phyloP scores from a whole-genome alignment of 2,113 vertebrate species.

The Plecturocebus donacophilus region DNA sequence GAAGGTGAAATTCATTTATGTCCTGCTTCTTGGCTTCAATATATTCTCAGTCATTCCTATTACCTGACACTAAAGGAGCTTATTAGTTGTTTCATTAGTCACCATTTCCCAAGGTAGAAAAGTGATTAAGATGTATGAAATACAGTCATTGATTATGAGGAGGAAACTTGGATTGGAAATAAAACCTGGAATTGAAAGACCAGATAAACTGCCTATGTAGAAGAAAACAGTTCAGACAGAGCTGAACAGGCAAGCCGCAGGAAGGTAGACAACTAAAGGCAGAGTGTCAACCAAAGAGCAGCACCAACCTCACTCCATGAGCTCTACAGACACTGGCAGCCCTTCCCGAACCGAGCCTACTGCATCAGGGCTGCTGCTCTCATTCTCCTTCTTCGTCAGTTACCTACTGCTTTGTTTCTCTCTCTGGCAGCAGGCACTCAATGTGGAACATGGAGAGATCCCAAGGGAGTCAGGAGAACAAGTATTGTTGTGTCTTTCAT shows the following conservation, averaged over 20 bases:
- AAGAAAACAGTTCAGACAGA: too few relatives aligned
- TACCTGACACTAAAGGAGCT: background rate
- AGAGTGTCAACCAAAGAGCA: background rate
- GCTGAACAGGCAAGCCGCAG: background rate
- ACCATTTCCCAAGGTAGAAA: background rate
- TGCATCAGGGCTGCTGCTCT: accelerated
- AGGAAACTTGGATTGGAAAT: background rate
- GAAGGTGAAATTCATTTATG: background rate
- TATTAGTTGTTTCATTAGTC: slow-evolving; percentile 19
- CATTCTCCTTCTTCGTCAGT: background rate
- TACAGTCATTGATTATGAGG: background rate
- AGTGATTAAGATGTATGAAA: background rate
- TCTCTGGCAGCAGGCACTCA: background rate
- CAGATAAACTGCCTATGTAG: background rate
- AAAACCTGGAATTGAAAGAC: background rate
- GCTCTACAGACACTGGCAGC: accelerated
- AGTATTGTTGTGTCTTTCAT: background rate
- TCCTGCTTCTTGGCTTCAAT: background rate
- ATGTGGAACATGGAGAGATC: accelerated
- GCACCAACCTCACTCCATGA: accelerated
- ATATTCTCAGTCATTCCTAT: background rate
- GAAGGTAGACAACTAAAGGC: accelerated
- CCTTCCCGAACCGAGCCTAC: accelerated
- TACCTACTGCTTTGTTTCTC: background rate
- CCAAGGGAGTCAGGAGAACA: background rate